These are phyloP conservation scores for Drosophila putrida DNA, from an alignment of 2,888 invertebrate species.

Conservation along the genomic window DNA sequence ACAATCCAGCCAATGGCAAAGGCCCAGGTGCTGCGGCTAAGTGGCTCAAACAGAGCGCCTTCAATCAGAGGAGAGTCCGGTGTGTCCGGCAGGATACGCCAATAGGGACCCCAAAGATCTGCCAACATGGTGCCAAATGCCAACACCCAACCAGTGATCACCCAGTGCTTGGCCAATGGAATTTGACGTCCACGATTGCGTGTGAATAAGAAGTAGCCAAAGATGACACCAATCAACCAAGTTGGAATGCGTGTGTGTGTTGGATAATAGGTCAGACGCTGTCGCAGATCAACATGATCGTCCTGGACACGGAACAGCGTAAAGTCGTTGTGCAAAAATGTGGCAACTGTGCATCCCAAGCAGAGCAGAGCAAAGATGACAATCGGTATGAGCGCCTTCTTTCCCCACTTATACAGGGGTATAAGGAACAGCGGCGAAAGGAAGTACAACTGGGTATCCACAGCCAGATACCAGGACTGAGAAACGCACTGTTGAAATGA, in stretches of 20 bases:
- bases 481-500: constrained; percentile 85
- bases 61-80: constrained; percentile 77
- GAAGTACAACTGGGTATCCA: constrained; percentile 87
- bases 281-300: constrained; percentile 80
- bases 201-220: constrained; percentile 84
- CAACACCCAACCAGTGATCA: constrained; percentile 81
- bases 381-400: constrained; percentile 82
- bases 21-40: constrained; percentile 83
- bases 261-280: constrained; percentile 83
- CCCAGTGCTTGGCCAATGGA: constrained; percentile 76
- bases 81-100: constrained; percentile 78
- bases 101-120: constrained; percentile 83
- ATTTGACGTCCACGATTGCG: constrained; percentile 81
- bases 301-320: constrained; percentile 83
- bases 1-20: constrained; percentile 83
- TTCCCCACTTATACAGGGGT: constrained; percentile 86
- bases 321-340: constrained; percentile 81
- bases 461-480: constrained; percentile 88
- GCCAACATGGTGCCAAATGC: constrained; percentile 80
- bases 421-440: constrained; percentile 87
- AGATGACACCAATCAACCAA: constrained; percentile 84
- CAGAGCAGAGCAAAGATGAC: constrained; percentile 77
- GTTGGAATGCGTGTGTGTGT: constrained; percentile 85
- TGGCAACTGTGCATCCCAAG: constrained; percentile 83
- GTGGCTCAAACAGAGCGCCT: constrained; percentile 83